Conservation (phyloP, 2,888 invertebrate genomes). For the Pammene aurita region DNA sequence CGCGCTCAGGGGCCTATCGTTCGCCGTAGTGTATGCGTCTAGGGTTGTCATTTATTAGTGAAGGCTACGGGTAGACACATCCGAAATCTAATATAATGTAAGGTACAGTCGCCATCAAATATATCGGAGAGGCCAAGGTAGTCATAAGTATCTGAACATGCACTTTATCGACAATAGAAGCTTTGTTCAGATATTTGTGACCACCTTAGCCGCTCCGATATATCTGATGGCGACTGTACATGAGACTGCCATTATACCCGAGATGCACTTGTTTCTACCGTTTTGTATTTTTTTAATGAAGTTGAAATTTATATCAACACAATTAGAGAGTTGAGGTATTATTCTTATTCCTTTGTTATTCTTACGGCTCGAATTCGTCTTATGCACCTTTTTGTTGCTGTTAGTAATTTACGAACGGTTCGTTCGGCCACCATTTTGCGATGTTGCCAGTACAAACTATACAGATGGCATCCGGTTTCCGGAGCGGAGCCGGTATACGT, state of each 20-base stretch:
- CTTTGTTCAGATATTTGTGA: too few relatives aligned
- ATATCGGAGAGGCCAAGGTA: too few relatives aligned
- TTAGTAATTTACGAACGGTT: slow-evolving; percentile 11
- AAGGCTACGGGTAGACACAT: not conserved
- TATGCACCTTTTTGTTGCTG: slow-evolving; percentile 28
- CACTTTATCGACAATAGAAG: too few relatives aligned
- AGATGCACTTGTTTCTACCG: not conserved
- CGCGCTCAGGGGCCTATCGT: not conserved
- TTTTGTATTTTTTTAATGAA: not conserved
- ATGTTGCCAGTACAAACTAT: slow-evolving; percentile 51
- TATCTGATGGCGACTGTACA: too few relatives aligned
- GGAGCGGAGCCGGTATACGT: slow-evolving; percentile 3
- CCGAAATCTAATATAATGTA: not conserved
- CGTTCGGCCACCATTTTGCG: slow-evolving; percentile 27
- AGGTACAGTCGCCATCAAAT: too few relatives aligned
- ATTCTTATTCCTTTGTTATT: slow-evolving; percentile 16
- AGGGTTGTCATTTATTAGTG: slow-evolving; percentile 3
- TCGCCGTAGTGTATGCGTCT: too few relatives aligned
- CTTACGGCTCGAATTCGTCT: slow-evolving; percentile 9
- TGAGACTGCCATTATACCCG: not conserved
- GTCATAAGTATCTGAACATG: too few relatives aligned
- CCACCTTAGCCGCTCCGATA: too few relatives aligned
- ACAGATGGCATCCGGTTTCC: slow-evolving; percentile 23
- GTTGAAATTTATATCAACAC: not conserved
- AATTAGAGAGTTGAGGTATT: not conserved